A percentile compares a stretch with the other conserved stretches of the same genome.
phyloP scores from a whole-genome alignment of 2,797 vertebrate species.

The Clangula hyemalis region DNA sequence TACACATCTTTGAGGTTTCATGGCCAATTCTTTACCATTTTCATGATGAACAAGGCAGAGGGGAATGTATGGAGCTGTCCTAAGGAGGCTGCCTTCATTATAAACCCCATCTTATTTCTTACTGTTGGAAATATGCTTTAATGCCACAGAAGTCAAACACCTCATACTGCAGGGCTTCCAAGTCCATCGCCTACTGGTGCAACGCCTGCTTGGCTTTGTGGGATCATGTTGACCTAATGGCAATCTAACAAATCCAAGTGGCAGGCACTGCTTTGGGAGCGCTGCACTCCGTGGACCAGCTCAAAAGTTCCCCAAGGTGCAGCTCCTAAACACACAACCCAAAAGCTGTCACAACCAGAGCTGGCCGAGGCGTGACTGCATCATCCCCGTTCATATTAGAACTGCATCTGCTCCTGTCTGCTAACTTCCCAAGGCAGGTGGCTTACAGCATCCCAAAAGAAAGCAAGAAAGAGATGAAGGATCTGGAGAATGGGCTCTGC shows the following conservation, averaged over 20 bases:
- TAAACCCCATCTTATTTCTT: not conserved
- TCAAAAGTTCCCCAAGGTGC: not conserved
- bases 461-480: not conserved
- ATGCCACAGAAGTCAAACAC: not conserved
- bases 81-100: not conserved
- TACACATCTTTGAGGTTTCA: not conserved
- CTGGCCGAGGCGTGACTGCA: not conserved
- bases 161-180: not conserved
- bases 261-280: not conserved
- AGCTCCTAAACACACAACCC: not conserved
- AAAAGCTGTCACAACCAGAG: not conserved
- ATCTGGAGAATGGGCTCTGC: not conserved
- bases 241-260: not conserved
- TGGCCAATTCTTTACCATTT: not conserved
- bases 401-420: not conserved
- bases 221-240: not conserved
- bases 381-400: not conserved
- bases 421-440: not conserved
- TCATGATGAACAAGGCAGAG: not conserved
- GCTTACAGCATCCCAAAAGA: not conserved
- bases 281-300: too few relatives aligned
- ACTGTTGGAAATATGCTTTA: not conserved
- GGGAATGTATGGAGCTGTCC: not conserved
- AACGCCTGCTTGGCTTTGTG: not conserved
- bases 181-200: not conserved